phyloP scores from a whole-genome alignment of 53 echinoderm and acorn worm species.

The Luidia sarsii region DNA sequence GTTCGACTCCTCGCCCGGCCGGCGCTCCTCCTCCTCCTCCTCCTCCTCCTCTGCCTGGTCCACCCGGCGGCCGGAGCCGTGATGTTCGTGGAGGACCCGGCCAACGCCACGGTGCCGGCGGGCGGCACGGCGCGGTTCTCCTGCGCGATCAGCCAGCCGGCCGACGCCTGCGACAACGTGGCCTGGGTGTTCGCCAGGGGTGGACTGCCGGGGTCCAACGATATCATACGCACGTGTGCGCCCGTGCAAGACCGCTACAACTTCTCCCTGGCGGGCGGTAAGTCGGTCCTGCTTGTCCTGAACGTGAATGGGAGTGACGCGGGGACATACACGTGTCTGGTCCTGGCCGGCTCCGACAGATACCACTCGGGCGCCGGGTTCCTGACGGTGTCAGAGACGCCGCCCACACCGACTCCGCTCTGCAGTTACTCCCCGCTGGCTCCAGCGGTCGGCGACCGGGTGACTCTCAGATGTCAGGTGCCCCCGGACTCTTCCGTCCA shows the following conservation, averaged over 20 bases:
- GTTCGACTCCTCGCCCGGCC: too few species aligned
- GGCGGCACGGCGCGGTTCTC: conserved; percentile 1
- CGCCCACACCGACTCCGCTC: neutral
- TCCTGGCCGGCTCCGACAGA: neutral
- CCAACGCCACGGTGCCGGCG: neutral
- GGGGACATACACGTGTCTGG: conserved; percentile 14
- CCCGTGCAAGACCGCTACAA: conserved; percentile 2
- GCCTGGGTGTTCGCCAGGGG: too few species aligned
- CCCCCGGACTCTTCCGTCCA: neutral
- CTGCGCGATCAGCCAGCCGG: too few species aligned
- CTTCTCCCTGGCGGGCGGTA: neutral
- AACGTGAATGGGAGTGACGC: neutral
- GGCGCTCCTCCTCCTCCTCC: too few species aligned
- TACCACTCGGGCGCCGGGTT: neutral
- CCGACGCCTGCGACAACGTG: too few species aligned
- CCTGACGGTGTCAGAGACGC: neutral
- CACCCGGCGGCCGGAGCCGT: too few species aligned
- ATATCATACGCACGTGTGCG: too few species aligned
- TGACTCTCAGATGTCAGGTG: neutral
- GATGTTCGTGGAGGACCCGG: neutral
- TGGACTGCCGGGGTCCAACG: too few species aligned
- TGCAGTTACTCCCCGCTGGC: neutral
- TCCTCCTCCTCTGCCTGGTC: too few species aligned
- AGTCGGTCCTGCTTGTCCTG: neutral
- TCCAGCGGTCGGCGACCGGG: neutral